These are phyloP conservation scores for Sebastes miniatus DNA, from an alignment of 2,797 vertebrate genomes.

Conservation along the genomic window DNA sequence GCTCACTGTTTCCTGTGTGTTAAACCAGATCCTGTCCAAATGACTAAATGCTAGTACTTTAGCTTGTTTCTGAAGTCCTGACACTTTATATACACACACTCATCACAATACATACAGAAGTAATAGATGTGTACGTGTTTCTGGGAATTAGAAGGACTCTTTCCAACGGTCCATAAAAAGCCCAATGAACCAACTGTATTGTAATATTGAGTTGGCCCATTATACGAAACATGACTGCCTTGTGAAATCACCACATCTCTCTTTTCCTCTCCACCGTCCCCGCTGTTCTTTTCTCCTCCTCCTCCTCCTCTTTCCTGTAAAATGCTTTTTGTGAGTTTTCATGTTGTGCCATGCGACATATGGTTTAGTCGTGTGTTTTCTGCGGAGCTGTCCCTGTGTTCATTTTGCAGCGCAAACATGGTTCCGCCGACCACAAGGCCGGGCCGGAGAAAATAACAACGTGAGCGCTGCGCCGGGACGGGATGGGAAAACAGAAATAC, in stretches of 20 bases:
- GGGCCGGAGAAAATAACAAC: conserved; percentile 71
- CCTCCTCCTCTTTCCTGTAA: neutral
- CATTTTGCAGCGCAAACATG: conserved; percentile 44
- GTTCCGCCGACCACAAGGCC: conserved; percentile 59
- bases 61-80: neutral
- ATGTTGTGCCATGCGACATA: conserved; percentile 31
- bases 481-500: conserved; percentile 65
- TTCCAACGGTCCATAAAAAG: too few species aligned
- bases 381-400: conserved; percentile 12
- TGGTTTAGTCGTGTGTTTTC: neutral
- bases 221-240: neutral
- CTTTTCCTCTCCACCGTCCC: neutral
- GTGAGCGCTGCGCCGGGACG: conserved; percentile 33
- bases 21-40: neutral
- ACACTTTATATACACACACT: neutral
- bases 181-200: neutral
- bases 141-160: neutral
- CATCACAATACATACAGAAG: neutral
- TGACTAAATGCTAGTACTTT: neutral
- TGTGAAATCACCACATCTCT: conserved; percentile 24
- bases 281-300: neutral
- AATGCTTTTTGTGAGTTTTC: conserved; percentile 14
- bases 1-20: neutral
- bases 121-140: neutral
- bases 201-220: neutral